Conservation (phyloP, 2,888 invertebrate species). For the Nomada ruficornis region DNA sequence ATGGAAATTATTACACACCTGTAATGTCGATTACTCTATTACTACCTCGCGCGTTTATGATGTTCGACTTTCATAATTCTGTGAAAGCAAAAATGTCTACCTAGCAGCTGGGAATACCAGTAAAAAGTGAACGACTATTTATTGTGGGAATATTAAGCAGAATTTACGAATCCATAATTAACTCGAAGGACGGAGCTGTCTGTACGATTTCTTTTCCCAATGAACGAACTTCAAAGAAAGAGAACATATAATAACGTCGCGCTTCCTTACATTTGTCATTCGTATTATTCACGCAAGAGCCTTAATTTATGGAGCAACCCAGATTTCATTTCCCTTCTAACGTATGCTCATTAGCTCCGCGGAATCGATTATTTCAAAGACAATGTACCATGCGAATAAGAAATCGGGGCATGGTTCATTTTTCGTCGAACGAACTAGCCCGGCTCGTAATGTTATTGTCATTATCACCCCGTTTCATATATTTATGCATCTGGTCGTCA, state of each 20-base stretch:
- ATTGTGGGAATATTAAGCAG: neutral
- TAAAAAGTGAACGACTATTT: neutral
- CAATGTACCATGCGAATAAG: too few species aligned
- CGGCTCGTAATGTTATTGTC: too few species aligned
- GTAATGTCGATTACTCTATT: neutral
- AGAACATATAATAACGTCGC: neutral
- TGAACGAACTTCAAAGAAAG: neutral
- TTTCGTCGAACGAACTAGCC: neutral
- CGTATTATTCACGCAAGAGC: neutral
- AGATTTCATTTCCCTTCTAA: neutral
- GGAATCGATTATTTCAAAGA: neutral
- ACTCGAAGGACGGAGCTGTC: neutral
- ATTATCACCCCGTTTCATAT: neutral
- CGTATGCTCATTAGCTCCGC: neutral
- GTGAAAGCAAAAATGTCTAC: neutral
- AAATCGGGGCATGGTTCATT: neutral
- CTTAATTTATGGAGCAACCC: neutral
- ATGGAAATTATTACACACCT: too few species aligned
- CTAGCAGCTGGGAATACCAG: too few species aligned
- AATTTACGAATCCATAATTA: constrained; percentile 15
- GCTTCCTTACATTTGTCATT: neutral
- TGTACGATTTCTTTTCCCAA: neutral
- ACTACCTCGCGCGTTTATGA: too few species aligned
- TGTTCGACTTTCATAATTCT: neutral
- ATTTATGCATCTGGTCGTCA: neutral